Base-by-base conservation (phyloP, 35 echinoderm and acorn worm species). In the Ophioderma brevispina region DNA sequence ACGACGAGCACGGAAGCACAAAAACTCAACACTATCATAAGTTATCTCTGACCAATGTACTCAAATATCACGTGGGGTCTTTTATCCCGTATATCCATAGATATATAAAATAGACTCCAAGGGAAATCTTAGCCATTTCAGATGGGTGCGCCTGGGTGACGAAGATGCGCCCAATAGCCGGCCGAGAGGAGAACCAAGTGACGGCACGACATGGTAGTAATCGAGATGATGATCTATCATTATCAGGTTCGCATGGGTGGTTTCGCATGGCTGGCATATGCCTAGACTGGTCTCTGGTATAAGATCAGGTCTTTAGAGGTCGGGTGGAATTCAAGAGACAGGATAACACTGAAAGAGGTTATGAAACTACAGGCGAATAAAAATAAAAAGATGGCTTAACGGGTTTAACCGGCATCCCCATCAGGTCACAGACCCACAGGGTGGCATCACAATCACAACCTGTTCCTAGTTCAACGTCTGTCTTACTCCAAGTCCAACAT, bases 211-310 rank as follows among this genome's bases (percentile, higher is more conserved):
- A 70, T 70, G 59, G 59, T 70, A 25, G 59, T 70, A 70, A 70
- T 70, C 23, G 28, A 70, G 15, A 18, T 30, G 59, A 70, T 70
- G 59, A 70, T 70, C 59, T 70, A 70, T 70, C 59, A 70, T 70
- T 70, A 70, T 70, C 59, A 70, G 59, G 59, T 70, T 70, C 59
- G 59, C 59, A 70, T 70, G 59, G 59, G 59, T 70, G 59, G 59
- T 70, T 70, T 70, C 59, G 59, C 59, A 70, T 70, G 59, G 59
- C 59, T 70, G 59, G 59, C 59, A 70, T 70, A 70, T 70, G 59
- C 59, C 59, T 70, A 70, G 59, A 18, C 59, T 70, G 15, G 10
- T 70, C 59, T 70, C 59, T 25, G n/a, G 59, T 70, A 70, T 70
- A 8, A 70, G 10, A 18, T 70, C 15, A 70, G 59, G 59, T 70